Evolutionary conservation across 2,797 vertebrate genomes (phyloP), one percentile per base, ranked within the genome.

Genomic region (Artibeus lituratus): DNA sequence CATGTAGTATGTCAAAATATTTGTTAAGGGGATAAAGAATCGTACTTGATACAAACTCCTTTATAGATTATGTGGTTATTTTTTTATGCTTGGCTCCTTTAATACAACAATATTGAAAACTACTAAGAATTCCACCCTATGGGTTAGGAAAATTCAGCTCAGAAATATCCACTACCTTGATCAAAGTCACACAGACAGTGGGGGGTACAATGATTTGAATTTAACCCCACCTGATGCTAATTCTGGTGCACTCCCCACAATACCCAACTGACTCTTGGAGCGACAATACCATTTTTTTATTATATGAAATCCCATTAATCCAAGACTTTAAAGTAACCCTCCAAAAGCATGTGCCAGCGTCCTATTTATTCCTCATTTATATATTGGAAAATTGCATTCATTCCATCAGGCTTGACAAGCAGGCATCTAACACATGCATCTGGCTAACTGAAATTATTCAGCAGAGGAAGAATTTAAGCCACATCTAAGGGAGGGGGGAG

Each of bases 401-500:
- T 87, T 87, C 24, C 62, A 32, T 92, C 57, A 84, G 24, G 69
- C 19, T 90, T 94, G 90, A 96, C 35, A 73, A 5, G 67, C 11
- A 39, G 55, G 8, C 24, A 80, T 80, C 51, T 67, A 85, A 73
- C 32, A 59, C 44, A 42, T 65, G 12, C 37, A 35, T 94, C 89
- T 95, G 92, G 47, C 39, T 78, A 90, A 26, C 24, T 73, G 77
- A 77, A 29, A 78, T 84, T 81, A 57, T 87, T 90, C 42, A 91
- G 78, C 15, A 95, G 77, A 24, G 10, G 72, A 37, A 14, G 10
- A 51, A 21, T 93, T 70, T 42, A 87, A 78, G 67, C 70, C 78
- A 80, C 37, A 81, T 53, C 70, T 74, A 57, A 73, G 51, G n/a
- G 11, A 44, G n/a, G 44, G 44, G 44, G 44, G 81, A 72, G 39